Percentiles rank a stretch among this genome's conserved stretches.
Conservation (phyloP, 2,113 vertebrate species). For the Apus apus region DNA sequence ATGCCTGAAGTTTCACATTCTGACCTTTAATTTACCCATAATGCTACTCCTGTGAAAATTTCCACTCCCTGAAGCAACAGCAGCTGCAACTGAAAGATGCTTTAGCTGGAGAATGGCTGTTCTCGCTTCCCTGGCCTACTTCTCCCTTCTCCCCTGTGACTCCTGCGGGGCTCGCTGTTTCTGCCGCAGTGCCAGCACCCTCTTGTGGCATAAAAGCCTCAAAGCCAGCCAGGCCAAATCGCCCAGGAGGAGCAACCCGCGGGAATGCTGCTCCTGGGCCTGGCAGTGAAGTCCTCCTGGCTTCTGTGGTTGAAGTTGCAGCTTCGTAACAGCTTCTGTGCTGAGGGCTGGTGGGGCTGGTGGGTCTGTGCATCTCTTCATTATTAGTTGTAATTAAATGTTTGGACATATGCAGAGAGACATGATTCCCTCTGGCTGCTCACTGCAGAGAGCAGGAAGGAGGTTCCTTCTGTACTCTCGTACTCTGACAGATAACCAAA, state of each 20-base stretch:
- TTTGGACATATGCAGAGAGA: background rate
- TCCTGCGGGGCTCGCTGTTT: background rate
- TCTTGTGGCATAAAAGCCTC: background rate
- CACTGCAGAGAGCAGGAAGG: background rate
- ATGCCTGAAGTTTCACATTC: background rate
- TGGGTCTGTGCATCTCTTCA: background rate
- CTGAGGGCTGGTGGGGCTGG: background rate
- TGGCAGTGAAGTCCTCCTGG: background rate
- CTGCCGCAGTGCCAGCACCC: background rate
- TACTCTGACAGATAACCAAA: background rate
- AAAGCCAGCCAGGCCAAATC: background rate
- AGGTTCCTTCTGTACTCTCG: background rate
- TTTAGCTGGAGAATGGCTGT: background rate
- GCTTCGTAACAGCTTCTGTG: background rate
- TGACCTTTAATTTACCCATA: background rate
- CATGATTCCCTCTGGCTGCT: background rate
- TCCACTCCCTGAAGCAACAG: background rate
- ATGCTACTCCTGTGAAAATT: background rate
- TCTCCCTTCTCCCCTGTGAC: background rate
- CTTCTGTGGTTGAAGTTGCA: background rate
- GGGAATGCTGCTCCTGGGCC: no score
- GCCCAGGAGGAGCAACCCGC: background rate
- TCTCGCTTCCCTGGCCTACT: background rate
- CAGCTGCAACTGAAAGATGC: background rate
- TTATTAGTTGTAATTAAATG: background rate